Base-by-base conservation (phyloP, 2,113 vertebrate species). In the Nicator chloris region DNA sequence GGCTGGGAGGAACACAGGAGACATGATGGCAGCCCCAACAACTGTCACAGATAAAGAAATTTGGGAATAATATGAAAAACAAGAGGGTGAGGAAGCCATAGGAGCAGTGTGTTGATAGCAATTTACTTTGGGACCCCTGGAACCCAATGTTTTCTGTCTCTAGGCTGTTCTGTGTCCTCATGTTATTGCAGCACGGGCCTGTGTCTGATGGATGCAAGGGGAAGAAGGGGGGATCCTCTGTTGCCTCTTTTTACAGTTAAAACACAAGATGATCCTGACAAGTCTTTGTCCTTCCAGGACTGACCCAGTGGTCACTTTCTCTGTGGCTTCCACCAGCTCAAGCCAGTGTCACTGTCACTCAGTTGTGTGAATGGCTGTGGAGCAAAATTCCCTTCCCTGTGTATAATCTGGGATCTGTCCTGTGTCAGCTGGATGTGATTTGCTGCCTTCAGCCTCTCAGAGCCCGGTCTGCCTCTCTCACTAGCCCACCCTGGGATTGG, bases 101-200 rank as follows among this genome's bases (percentile, higher is more conserved):
- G 28, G 35, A 73, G 21, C 4, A 7, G 11, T 11, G 30, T 70
- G n/a, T 68, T 84, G 37, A 21, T 66, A 33, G 0, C 19, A 14
- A 5, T 71, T 42, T 63, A 33, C 64, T 14, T 51, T 27, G 31
- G 50, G 47, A 35, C 24, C 39, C 30, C 31, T 53, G 16, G 33
- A 39, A 40, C 22, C 13, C 54, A 33, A 2, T 11, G 6, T 18
- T 42, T 64, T 24, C 57, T 40, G 4, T 78, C 70, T 73, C n/a
- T 27, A 35, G 69, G 45, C 71, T 82, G 31, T 76, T 82, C 35
- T 69, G 15, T 33, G 23, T 69, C 42, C 56, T 68, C 13, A 1
- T 16, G 49, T 44, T 39, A 39, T 0, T 51, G 39, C 42, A 91
- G 10, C 26, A 12, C 0, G 0, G 4, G 1, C 30, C 69, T 57